phyloP scores from a whole-genome alignment of 2,113 vertebrate species.

The Siniperca knerii region DNA sequence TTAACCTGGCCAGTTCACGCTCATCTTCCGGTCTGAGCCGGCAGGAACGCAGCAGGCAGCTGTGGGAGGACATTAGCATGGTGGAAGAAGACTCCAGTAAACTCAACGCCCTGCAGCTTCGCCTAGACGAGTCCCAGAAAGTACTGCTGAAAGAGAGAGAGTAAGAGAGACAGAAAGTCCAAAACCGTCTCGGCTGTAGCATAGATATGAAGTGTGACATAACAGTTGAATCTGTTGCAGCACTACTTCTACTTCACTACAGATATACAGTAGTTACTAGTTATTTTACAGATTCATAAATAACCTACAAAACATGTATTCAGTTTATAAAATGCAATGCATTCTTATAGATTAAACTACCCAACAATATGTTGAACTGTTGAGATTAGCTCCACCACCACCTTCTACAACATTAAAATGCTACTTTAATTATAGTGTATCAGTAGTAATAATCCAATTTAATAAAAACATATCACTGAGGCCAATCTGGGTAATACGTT shows the following conservation, averaged over 20 bases:
- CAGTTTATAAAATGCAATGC: not conserved
- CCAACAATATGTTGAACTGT: not conserved
- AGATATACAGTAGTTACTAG: not conserved
- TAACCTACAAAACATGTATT: not conserved
- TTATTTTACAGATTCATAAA: not conserved
- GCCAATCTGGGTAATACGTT: not conserved
- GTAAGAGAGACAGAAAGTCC: constrained; percentile 52
- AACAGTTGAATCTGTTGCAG: too few species aligned
- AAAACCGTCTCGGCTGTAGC: too few species aligned
- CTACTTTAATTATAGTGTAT: not conserved
- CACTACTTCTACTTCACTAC: not conserved
- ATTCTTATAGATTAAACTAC: not conserved
- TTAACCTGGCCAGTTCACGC: constrained; percentile 74
- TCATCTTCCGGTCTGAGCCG: constrained; percentile 84
- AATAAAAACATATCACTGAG: not conserved
- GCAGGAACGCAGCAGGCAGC: constrained; percentile 89
- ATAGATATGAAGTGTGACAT: too few species aligned
- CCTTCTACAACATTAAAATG: not conserved
- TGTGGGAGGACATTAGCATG: constrained; percentile 90
- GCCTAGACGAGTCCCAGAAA: constrained; percentile 97
- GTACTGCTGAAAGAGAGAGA: constrained; percentile 84
- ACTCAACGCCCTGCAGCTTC: constrained; percentile 92
- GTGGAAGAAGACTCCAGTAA: constrained; percentile 91
- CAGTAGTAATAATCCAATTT: not conserved
- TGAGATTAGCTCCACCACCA: not conserved